Evolutionary conservation across 92 coral and sea anemone species (phyloP).

Genomic region (Pocillopora grandis): DNA sequence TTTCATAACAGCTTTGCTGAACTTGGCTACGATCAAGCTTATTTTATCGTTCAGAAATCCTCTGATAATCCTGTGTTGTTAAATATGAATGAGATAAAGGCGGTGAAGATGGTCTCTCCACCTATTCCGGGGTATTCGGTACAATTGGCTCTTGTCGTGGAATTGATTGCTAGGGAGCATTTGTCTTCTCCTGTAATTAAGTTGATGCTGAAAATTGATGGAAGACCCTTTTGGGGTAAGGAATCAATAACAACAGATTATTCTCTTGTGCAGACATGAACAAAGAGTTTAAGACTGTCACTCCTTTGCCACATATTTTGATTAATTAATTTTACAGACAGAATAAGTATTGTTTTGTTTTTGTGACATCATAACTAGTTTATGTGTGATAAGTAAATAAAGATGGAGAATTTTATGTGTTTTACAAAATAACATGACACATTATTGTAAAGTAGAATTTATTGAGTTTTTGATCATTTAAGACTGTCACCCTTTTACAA

Average conservation of each 20-base stretch:
- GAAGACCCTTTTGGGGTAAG: conserved; percentile 55
- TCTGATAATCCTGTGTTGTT: too few relatives aligned
- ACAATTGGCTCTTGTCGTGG: conserved; percentile 11
- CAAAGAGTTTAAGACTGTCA: too few relatives aligned
- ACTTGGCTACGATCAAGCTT: too few relatives aligned
- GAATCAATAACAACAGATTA: neutral
- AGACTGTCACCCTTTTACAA: neutral
- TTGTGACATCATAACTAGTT: neutral
- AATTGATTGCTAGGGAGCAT: conserved; percentile 37
- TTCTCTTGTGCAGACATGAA: neutral
- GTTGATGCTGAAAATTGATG: conserved; percentile 39
- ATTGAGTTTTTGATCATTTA: neutral
- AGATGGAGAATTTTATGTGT: neutral
- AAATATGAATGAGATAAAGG: too few relatives aligned
- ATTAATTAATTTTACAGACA: neutral
- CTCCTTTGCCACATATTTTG: neutral
- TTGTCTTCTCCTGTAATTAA: conserved; percentile 13
- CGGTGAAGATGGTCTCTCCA: too few relatives aligned
- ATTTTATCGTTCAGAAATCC: too few relatives aligned
- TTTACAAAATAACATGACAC: neutral
- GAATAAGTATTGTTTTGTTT: neutral
- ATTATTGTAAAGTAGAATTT: neutral
- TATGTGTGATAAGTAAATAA: neutral
- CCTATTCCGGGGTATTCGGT: neutral
- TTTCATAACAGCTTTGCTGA: too few relatives aligned